These are phyloP conservation scores for Drosophila albomicans DNA, from an alignment of 1,140 invertebrate species.

Conservation along the genomic window DNA sequence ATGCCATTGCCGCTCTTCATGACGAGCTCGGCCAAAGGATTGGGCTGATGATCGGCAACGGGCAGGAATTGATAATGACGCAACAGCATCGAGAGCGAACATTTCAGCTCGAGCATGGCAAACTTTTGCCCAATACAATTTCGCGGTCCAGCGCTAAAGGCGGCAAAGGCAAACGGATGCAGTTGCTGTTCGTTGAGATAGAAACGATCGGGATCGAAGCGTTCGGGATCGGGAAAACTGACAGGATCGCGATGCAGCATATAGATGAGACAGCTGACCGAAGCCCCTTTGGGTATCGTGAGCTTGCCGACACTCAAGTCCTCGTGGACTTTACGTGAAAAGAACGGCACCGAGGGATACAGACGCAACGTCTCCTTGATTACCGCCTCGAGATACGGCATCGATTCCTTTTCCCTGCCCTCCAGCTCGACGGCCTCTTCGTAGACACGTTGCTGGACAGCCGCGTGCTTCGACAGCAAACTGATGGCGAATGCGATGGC, in stretches of 20 bases:
- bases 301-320: constrained; percentile 83
- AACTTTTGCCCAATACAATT: constrained; percentile 89
- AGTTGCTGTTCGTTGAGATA: constrained; percentile 85
- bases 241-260: constrained; percentile 87
- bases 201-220: constrained; percentile 90
- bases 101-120: constrained; percentile 85
- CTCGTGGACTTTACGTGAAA: constrained; percentile 87
- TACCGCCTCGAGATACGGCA: constrained; percentile 89
- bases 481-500: constrained; percentile 87
- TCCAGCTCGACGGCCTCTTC: constrained; percentile 87
- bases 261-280: constrained; percentile 84
- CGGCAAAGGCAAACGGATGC: constrained; percentile 87
- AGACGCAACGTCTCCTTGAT: constrained; percentile 89
- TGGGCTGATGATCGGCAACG: constrained; percentile 61
- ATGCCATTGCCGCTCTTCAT: constrained; percentile 85
- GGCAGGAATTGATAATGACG: constrained; percentile 83
- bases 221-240: constrained; percentile 88
- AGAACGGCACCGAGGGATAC: constrained; percentile 89
- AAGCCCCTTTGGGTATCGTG: constrained; percentile 86
- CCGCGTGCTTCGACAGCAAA: constrained; percentile 87
- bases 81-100: constrained; percentile 79
- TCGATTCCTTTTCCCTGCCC: constrained; percentile 84
- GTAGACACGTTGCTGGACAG: constrained; percentile 88
- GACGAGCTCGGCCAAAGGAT: constrained; percentile 77
- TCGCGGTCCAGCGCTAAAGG: constrained; percentile 89